Base-by-base conservation (phyloP, 2,888 invertebrate genomes). In the Morpho deidamia region DNA sequence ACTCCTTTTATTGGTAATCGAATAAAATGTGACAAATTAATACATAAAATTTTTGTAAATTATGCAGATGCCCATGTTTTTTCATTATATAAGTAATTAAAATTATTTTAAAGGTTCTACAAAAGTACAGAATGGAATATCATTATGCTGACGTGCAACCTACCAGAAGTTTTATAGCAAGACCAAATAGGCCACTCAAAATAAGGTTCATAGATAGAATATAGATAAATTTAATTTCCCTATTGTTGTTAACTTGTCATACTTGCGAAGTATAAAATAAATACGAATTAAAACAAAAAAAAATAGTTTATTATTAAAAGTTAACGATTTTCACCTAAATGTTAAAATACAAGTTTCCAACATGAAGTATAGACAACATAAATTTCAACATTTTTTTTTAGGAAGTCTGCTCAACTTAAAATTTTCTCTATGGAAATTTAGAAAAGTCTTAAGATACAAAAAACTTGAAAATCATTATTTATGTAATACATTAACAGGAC, bases 141-240 rank as follows among this genome's bases (percentile, higher is more conserved):
- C 92, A 93, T 67, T 93, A 94, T 70, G 93, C 92, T 10, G 92
- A 93, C 55, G 91, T 94, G 44, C 76, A 78, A 53, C 90, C 92
- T 51, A 91, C 89, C 44, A 89, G 90, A 64, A 82, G 81, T 64
- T 90, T 93, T 66, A 84, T 93, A 59, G 90, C 92, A 12, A 87
- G 85, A 57, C 93, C 93, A 4, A 91, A 91, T 64, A 92, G 89
- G 67, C 86, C 92, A 8, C 77, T 94, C 55, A 92, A 91, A 72
- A 91, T 93, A 71, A 90, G 93, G 69, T 93, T 94, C 74, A 83
- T 92, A 59, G 92, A 93, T 68, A 89, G 92, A 71, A 62, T 70
- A 60, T 80, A 72, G 63, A 55, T 42, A 35, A 43, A 44, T 47
- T 37, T 51, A n/a, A 8, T 35, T 51, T 46, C 40, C 11, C 42